Conservation (phyloP, 2,888 invertebrate species). For the Lordiphosa fenestrarum region DNA sequence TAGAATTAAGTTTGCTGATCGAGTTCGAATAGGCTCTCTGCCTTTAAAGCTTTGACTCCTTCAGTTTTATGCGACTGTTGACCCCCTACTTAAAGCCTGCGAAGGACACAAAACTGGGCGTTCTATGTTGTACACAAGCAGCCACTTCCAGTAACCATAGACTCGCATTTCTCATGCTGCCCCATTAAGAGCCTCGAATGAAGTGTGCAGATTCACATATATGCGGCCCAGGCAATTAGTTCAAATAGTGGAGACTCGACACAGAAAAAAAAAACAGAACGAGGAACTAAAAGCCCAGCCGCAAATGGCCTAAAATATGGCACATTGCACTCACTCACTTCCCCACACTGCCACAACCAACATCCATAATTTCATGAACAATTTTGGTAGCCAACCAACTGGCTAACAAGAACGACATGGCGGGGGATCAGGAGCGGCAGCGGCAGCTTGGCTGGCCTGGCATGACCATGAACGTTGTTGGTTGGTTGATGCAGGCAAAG, state of each 20-base stretch:
- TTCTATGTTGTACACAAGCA: no score
- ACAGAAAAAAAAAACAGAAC: conserved; percentile 7
- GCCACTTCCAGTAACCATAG: no score
- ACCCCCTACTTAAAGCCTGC: no score
- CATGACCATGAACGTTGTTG: conserved; percentile 30
- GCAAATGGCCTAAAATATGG: conserved; percentile 66
- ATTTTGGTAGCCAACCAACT: conserved; percentile 40
- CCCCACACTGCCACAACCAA: conserved; percentile 19
- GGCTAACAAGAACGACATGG: conserved; percentile 26
- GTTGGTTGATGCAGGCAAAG: conserved; percentile 54
- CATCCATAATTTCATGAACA: conserved; percentile 59
- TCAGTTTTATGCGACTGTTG: no score
- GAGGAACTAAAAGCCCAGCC: conserved; percentile 31
- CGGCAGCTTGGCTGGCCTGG: conserved; percentile 14
- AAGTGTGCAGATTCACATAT: neutral
- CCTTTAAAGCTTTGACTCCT: no score
- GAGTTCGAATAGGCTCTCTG: no score
- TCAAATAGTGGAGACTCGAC: conserved; percentile 5
- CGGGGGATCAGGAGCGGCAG: neutral
- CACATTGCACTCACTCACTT: conserved; percentile 42
- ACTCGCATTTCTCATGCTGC: no score
- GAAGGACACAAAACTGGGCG: no score
- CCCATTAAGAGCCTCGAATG: no score
- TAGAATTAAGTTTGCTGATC: no score
- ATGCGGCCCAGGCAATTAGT: conserved; percentile 44